Evolutionary conservation across 2,113 vertebrate species (phyloP), one percentile per base, ranked within the genome.

Genomic region (Vanacampus margaritifer): DNA sequence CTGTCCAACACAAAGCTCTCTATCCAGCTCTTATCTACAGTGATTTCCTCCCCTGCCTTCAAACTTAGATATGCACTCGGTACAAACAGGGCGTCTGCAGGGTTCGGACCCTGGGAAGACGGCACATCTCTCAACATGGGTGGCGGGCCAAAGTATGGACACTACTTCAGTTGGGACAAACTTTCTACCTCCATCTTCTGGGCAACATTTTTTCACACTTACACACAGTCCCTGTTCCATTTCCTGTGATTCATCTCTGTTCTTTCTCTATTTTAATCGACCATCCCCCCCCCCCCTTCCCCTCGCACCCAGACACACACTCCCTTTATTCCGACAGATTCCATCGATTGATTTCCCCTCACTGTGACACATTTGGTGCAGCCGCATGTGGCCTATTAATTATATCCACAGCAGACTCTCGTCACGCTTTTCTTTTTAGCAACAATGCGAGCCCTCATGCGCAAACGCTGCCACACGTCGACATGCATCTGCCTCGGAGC

Each of bases 291-390:
- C 43, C 69, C 64, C 43, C 3, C 17, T 24, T 61, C 68, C 39
- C 69, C 28, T 32, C 32, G 24, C 65, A 63, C 74, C 60, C 64
- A 67, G 43, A 57, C 45, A 72, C 66, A 72, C 76, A 64, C 63
- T 66, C 28, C 65, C 73, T 81, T 84, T 84, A 79, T 76, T 79
- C 73, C 75, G 21, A 77, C 80, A 85, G 86, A 86, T 79, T 79
- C 80, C 84, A 88, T 89, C 84, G 84, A 90, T 90, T 90, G 89
- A 89, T 90, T 90, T 90, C 84, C 79, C 78, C 85, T 88, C 79
- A 81, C 86, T 85, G 85, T 89, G 89, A 90, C 87, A 89, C 87
- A 90, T 90, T 89, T 86, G 89, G 87, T 86, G 89, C 89, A 90
- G 85, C 87, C 85, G 79, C 89, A 89, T 89, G 89, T 82, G 89